Percentiles rank a stretch among this genome's conserved stretches.
phyloP scores from a whole-genome alignment of 2,113 vertebrate species.

The Morphnarchus princeps region DNA sequence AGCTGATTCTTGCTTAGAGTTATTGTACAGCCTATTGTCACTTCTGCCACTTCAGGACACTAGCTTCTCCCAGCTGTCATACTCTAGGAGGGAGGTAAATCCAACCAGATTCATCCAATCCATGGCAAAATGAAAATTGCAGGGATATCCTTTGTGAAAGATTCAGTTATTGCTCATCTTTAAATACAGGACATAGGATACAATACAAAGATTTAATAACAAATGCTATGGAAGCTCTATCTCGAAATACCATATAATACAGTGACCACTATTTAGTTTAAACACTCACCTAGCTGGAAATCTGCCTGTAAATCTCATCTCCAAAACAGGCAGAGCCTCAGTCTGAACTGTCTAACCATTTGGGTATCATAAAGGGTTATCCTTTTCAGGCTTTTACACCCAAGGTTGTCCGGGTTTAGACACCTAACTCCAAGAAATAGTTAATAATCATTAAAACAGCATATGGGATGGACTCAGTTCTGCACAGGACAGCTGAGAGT shows the following conservation, averaged over 20 bases:
- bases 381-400: not conserved
- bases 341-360: not conserved
- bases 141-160: not conserved
- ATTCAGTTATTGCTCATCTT: not conserved
- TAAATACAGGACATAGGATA: not conserved
- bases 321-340: not conserved
- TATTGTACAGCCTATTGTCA: not conserved
- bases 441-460: not conserved
- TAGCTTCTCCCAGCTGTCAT: not conserved
- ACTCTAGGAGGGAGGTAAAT: not conserved
- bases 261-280: not conserved
- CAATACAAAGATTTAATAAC: not conserved
- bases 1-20: not conserved
- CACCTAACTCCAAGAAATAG: not conserved
- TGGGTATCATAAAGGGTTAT: not conserved
- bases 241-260: not conserved
- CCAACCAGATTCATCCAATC: not conserved
- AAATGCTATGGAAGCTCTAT: not conserved
- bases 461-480: not conserved
- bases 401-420: not conserved
- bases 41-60: not conserved
- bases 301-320: not conserved
- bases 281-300: not conserved
- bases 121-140: not conserved
- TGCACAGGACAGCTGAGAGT: not conserved